Conservation (phyloP, 2,888 invertebrate genomes). For the Lepeophtheirus nordmannii region DNA sequence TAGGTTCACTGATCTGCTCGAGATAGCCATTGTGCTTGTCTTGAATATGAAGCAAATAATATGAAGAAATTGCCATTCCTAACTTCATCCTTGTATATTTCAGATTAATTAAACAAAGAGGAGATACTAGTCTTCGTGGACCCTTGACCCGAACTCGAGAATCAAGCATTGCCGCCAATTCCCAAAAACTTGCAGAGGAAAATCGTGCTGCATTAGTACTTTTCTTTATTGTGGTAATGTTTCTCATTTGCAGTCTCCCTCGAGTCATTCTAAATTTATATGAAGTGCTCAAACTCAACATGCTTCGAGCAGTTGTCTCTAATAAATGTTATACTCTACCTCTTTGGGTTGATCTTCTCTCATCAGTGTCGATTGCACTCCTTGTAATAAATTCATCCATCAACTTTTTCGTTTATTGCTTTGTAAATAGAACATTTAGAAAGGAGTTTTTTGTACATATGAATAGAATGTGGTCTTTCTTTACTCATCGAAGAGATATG, state of each 20-base stretch:
- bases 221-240: conserved; percentile 16
- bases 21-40: too few species aligned
- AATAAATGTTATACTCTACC: conserved; percentile 3
- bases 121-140: not conserved
- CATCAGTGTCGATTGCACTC: conserved; percentile 13
- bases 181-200: not conserved
- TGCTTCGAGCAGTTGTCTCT: conserved; percentile 3
- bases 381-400: conserved; percentile 21
- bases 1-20: too few species aligned
- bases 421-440: conserved; percentile 11
- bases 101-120: not conserved
- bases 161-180: not conserved
- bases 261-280: conserved; percentile 20
- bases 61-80: too few species aligned
- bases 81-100: too few species aligned
- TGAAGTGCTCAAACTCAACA: conserved; percentile 13
- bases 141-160: not conserved
- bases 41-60: too few species aligned
- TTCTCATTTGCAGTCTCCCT: conserved; percentile 15
- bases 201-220: conserved; percentile 7
- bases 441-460: conserved; percentile 2
- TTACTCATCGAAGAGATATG: not conserved
- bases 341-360: conserved; percentile 12
- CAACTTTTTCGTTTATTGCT: conserved; percentile 20
- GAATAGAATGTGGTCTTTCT: not conserved